A percentile compares a stretch with the other conserved stretches of the same genome.
Evolutionary conservation across 2,888 invertebrate species (phyloP).

Genomic region (Eristalis tenax): DNA sequence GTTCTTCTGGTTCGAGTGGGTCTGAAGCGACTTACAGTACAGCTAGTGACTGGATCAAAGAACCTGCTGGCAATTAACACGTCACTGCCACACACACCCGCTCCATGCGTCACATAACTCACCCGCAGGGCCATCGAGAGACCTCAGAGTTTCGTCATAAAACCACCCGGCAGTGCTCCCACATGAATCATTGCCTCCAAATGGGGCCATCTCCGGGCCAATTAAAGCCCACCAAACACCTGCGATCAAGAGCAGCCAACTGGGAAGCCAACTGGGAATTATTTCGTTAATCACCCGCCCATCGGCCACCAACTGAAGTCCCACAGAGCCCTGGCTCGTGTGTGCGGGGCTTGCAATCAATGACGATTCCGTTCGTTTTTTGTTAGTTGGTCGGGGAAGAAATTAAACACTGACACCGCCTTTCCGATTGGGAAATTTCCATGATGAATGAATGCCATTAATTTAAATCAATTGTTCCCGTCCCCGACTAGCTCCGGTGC

Average conservation of each 20-base stretch:
- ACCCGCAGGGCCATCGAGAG: neutral
- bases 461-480: slow-evolving; percentile 69
- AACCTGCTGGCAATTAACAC: neutral
- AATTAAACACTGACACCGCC: slow-evolving; percentile 49
- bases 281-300: slow-evolving; percentile 39
- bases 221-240: slow-evolving; percentile 40
- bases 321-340: neutral
- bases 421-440: slow-evolving; percentile 64
- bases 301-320: slow-evolving; percentile 6
- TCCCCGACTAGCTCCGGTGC: neutral
- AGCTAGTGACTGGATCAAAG: neutral
- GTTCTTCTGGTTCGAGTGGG: too few species aligned
- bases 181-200: slow-evolving; percentile 4
- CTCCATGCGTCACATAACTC: neutral
- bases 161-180: neutral
- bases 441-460: slow-evolving; percentile 60
- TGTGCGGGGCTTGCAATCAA: neutral
- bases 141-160: neutral
- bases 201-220: slow-evolving; percentile 23
- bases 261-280: slow-evolving; percentile 4
- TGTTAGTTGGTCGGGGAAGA: neutral
- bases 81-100: neutral
- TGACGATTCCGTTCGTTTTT: neutral
- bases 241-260: slow-evolving; percentile 6
- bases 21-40: neutral